Evolutionary conservation across 2,113 vertebrate genomes (phyloP).

Genomic region (Heteronetta atricapilla): DNA sequence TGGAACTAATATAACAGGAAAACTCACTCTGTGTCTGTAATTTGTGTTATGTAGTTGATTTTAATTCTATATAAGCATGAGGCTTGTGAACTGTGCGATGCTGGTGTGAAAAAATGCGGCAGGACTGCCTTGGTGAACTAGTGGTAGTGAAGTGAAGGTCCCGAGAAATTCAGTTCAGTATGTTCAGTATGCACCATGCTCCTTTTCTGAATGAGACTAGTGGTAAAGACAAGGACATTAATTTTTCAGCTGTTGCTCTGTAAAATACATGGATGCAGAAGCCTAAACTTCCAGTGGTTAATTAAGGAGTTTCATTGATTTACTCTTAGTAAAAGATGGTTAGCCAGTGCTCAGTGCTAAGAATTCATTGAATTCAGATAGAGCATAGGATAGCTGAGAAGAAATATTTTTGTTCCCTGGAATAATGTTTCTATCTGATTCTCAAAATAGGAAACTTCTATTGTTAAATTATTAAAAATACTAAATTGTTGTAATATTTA

Average conservation of each 20-base stretch:
- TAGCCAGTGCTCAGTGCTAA: neutral
- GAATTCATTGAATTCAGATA: slow-evolving; percentile 41
- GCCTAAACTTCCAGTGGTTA: slow-evolving; percentile 7
- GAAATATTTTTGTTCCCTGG: neutral
- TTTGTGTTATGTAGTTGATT: neutral
- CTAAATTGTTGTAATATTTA: neutral
- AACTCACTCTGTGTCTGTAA: neutral
- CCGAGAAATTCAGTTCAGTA: neutral
- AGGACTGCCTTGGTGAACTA: neutral
- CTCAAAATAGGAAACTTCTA: neutral
- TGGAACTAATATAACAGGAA: neutral
- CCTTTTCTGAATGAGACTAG: neutral
- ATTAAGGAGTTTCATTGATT: slow-evolving; percentile 41
- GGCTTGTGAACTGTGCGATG: neutral
- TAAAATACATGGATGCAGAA: neutral
- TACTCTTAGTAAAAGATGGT: slow-evolving; percentile 9
- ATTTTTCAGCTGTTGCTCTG: neutral
- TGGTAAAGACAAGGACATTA: neutral
- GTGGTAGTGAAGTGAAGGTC: neutral
- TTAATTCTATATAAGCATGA: neutral
- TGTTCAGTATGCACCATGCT: neutral
- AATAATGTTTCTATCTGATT: neutral
- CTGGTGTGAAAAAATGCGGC: neutral
- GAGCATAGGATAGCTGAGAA: neutral
- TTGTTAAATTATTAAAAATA: neutral